A percentile compares a stretch with the other conserved stretches of the same genome.
Evolutionary conservation across 2,113 vertebrate species (phyloP).

Genomic region (Arizona elegans): DNA sequence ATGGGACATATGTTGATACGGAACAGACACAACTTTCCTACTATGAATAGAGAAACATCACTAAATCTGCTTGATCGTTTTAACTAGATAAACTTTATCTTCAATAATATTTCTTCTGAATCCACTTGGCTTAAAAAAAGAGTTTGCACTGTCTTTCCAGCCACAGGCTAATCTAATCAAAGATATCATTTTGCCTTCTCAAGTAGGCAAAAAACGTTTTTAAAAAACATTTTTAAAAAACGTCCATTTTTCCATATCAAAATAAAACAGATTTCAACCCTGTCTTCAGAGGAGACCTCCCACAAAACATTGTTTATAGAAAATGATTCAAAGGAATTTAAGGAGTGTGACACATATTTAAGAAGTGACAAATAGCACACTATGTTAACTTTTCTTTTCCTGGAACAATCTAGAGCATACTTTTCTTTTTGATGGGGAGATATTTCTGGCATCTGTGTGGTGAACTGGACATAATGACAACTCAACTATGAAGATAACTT

Average conservation of each 20-base stretch:
- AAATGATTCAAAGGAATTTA: conserved; percentile 39
- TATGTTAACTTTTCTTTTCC: conserved; percentile 27
- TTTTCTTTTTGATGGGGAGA: conserved; percentile 38
- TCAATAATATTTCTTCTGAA: background rate
- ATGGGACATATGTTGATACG: background rate
- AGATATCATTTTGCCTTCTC: conserved; percentile 11
- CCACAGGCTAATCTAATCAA: conserved; percentile 10
- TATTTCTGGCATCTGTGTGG: conserved; percentile 15
- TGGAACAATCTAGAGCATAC: conserved; percentile 59
- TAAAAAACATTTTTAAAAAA: conserved; percentile 37
- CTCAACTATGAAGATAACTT: no score
- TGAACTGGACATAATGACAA: background rate
- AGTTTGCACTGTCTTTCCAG: background rate
- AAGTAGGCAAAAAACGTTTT: background rate
- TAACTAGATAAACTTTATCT: background rate
- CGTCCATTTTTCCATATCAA: conserved; percentile 40
- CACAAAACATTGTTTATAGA: conserved; percentile 42
- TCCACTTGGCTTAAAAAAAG: background rate
- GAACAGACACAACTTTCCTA: background rate
- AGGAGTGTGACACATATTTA: conserved; percentile 30
- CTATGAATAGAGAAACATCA: background rate
- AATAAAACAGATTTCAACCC: conserved; percentile 46
- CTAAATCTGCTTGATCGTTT: background rate
- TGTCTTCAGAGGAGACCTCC: conserved; percentile 32
- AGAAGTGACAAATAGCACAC: conserved; percentile 42